These are phyloP conservation scores for Cacatua alba DNA, from an alignment of 2,113 vertebrate species.

Conservation along the genomic window DNA sequence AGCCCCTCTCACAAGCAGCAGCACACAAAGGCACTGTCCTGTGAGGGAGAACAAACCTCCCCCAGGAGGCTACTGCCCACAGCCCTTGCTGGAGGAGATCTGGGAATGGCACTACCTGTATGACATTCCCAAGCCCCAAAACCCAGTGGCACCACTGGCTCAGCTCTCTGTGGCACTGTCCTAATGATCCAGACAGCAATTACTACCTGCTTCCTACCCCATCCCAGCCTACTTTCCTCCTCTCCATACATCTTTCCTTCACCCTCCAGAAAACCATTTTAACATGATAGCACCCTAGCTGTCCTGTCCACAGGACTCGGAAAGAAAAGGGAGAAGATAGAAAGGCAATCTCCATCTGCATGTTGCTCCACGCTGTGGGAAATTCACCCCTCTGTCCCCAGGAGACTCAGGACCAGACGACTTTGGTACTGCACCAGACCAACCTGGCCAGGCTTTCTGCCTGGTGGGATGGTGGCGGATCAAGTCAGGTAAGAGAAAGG, in stretches of 20 bases:
- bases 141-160: neutral
- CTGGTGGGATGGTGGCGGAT: accelerated
- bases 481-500: neutral
- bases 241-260: accelerated
- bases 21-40: accelerated
- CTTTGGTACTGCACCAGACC: neutral
- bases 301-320: too few species aligned
- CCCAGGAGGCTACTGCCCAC: accelerated
- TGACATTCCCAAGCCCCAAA: neutral
- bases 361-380: neutral
- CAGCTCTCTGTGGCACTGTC: neutral
- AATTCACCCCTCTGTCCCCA: neutral
- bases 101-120: neutral
- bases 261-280: neutral
- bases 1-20: neutral
- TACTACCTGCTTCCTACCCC: accelerated
- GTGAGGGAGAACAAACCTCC: accelerated
- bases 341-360: neutral
- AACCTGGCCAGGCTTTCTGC: neutral
- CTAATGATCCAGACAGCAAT: accelerated
- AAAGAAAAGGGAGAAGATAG: neutral
- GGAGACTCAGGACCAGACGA: neutral
- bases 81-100: accelerated
- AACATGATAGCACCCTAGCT: accelerated
- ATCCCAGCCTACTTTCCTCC: neutral